Evolutionary conservation across 1,140 invertebrate genomes (phyloP).

Genomic region (Bombus confusus): DNA sequence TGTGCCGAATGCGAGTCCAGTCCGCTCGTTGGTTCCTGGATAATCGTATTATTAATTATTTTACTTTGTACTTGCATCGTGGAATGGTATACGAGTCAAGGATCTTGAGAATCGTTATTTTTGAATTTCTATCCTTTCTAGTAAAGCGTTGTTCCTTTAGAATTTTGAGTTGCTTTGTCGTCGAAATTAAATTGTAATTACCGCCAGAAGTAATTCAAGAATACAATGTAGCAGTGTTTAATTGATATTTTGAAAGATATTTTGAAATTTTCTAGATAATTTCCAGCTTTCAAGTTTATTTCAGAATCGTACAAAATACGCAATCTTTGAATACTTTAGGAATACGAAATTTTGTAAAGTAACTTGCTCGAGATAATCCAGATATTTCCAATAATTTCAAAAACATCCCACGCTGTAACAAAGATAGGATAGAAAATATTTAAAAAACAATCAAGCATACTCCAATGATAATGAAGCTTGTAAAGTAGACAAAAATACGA

Average conservation of each 20-base stretch:
- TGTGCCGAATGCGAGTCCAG: conserved; percentile 92
- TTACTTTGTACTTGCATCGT: background rate
- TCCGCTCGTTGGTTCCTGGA: conserved; percentile 93
- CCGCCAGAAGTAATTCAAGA: background rate
- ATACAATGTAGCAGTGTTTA: background rate
- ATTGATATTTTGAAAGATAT: background rate
- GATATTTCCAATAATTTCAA: background rate
- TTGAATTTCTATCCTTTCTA: too few relatives aligned
- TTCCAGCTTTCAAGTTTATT: too few relatives aligned
- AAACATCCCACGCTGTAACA: too few relatives aligned
- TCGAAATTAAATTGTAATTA: background rate
- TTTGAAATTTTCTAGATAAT: too few relatives aligned
- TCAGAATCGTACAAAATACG: too few relatives aligned
- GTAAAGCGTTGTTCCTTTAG: too few relatives aligned
- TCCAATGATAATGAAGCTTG: too few relatives aligned
- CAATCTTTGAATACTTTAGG: too few relatives aligned
- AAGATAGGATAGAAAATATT: too few relatives aligned
- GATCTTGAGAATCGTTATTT: background rate
- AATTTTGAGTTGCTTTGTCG: background rate
- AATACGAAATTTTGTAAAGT: background rate
- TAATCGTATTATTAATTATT: background rate
- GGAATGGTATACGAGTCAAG: background rate
- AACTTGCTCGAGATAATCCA: too few relatives aligned
- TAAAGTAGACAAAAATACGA: too few relatives aligned
- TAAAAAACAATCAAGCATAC: too few relatives aligned